Conservation (phyloP, 2,888 invertebrate species). For the Dynastes tityus region DNA sequence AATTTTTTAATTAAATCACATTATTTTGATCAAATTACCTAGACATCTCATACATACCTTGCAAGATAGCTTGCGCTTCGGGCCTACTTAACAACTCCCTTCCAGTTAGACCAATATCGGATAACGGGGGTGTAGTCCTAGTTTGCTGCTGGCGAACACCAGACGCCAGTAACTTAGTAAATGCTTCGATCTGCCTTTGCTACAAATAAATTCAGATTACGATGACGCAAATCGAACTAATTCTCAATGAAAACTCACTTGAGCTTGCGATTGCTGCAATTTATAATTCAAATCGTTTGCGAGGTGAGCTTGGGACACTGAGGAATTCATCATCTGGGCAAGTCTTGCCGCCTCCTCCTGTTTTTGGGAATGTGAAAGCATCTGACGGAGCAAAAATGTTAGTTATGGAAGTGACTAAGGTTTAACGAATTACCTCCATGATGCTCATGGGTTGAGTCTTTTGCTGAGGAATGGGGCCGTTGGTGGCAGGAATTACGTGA, state of each 20-base stretch:
- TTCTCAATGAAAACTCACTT: conserved; percentile 54
- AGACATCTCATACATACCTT: conserved; percentile 71
- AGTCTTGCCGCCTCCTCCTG: conserved; percentile 67
- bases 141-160: conserved; percentile 61
- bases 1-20: background rate
- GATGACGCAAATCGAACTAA: background rate
- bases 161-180: conserved; percentile 67
- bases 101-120: conserved; percentile 71
- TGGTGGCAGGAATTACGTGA: conserved; percentile 76
- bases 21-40: background rate
- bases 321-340: conserved; percentile 58
- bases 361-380: conserved; percentile 75
- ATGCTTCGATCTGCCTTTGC: conserved; percentile 67
- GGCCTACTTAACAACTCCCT: conserved; percentile 81
- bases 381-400: conserved; percentile 65
- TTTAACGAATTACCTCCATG: conserved; percentile 71
- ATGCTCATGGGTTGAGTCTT: conserved; percentile 74
- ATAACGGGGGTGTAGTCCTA: conserved; percentile 68
- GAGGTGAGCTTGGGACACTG: conserved; percentile 57
- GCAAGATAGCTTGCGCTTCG: conserved; percentile 84
- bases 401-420: conserved; percentile 9
- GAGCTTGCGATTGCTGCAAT: conserved; percentile 73
- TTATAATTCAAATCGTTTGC: conserved; percentile 70
- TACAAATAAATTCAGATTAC: conserved; percentile 55
- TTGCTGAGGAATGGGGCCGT: conserved; percentile 70